phyloP scores from a whole-genome alignment of 2,113 vertebrate genomes.

The Strix uralensis region DNA sequence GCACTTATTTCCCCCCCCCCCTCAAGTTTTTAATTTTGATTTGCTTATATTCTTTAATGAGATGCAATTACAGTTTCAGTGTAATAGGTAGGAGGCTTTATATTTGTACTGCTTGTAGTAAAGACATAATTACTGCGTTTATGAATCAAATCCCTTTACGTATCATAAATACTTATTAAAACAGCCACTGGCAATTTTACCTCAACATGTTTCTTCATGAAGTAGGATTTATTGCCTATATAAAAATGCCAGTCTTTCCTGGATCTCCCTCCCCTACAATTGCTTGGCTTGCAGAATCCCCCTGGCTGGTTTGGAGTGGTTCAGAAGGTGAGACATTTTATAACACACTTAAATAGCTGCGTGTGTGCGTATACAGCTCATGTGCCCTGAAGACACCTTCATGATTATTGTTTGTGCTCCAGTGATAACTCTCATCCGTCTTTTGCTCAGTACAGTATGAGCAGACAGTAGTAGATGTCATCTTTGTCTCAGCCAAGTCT shows the following conservation, averaged over 20 bases:
- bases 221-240: conserved; percentile 57
- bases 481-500: not conserved
- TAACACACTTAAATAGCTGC: not conserved
- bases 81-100: conserved; percentile 64
- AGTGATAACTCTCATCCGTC: not conserved
- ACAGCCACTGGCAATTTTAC: conserved; percentile 59
- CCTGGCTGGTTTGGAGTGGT: not conserved
- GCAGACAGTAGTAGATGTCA: not conserved
- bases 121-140: conserved; percentile 58
- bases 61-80: conserved; percentile 61
- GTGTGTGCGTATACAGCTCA: not conserved
- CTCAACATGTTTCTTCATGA: conserved; percentile 65
- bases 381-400: conserved; percentile 3
- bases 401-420: conserved; percentile 8
- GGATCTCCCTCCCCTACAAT: conserved; percentile 17
- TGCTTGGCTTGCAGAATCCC: conserved; percentile 60
- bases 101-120: conserved; percentile 70
- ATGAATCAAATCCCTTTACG: conserved; percentile 68
- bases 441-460: not conserved
- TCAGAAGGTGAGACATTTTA: conserved; percentile 45
- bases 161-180: conserved; percentile 72
- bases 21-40: conserved; percentile 61
- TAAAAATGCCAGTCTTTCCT: conserved; percentile 50
- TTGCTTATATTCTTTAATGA: conserved; percentile 65
- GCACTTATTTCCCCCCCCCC: not conserved